Percentiles rank a stretch among this genome's conserved stretches.
Evolutionary conservation across 2,888 invertebrate species (phyloP).

Genomic region (Tubiluchus corallicola): DNA sequence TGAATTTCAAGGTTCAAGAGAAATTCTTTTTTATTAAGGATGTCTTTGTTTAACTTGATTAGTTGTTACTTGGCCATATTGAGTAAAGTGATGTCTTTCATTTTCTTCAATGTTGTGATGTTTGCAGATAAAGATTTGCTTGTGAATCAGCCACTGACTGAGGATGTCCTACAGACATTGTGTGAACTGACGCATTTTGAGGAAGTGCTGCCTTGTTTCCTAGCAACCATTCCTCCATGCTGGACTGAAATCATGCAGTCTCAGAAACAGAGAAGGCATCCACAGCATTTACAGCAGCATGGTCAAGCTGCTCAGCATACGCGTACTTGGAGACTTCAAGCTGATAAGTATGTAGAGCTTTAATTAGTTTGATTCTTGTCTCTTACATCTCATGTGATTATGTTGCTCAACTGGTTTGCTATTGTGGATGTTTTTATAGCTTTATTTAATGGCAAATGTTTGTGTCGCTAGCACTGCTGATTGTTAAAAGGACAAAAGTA

Average conservation of each 20-base stretch:
- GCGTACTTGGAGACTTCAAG: constrained; percentile 69
- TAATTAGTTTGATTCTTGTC: constrained; percentile 14
- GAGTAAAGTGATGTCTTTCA: constrained; percentile 6
- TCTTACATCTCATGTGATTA: constrained; percentile 5
- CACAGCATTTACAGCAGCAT: constrained; percentile 50
- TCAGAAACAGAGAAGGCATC: constrained; percentile 67
- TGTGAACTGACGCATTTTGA: constrained; percentile 58
- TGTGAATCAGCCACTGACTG: constrained; percentile 37
- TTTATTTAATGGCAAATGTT: too few relatives aligned
- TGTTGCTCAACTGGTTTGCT: too few relatives aligned
- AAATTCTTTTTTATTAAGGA: too few relatives aligned
- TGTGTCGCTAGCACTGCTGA: too few relatives aligned
- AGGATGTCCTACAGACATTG: constrained; percentile 39
- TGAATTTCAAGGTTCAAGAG: too few relatives aligned
- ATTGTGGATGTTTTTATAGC: too few relatives aligned
- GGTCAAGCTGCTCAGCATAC: constrained; percentile 50
- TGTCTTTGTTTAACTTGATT: too few relatives aligned
- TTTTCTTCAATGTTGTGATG: constrained; percentile 6
- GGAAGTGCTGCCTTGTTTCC: constrained; percentile 46
- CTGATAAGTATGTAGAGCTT: constrained; percentile 43
- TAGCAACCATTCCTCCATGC: constrained; percentile 74
- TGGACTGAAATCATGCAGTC: constrained; percentile 85
- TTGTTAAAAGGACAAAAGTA: too few relatives aligned
- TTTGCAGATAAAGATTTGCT: constrained; percentile 17
- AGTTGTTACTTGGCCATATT: constrained; percentile 11